Percentiles rank a stretch among this genome's conserved stretches.
phyloP scores from a whole-genome alignment of 2,113 vertebrate genomes.

The Orientallactaga bullata region DNA sequence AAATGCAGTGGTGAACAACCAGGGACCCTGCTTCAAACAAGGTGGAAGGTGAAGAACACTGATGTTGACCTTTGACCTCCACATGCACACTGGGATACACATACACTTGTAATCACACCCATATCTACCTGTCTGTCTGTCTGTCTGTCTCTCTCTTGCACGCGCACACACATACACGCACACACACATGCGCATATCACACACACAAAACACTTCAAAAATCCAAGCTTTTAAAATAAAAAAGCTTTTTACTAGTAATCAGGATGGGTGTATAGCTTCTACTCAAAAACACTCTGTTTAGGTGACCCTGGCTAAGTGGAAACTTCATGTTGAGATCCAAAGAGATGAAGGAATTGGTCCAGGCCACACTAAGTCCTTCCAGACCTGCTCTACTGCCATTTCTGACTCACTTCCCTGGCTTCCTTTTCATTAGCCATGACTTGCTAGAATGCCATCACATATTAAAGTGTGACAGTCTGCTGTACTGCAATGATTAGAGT shows the following conservation, averaged over 20 bases:
- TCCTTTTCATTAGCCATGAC: background rate
- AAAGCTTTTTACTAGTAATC: background rate
- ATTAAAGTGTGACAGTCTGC: background rate
- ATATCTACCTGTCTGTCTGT: no score
- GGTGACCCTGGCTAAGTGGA: background rate
- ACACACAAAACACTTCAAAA: background rate
- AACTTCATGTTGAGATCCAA: background rate
- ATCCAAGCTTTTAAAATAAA: background rate
- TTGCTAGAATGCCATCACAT: background rate
- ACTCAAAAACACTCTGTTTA: slow-evolving; percentile 22
- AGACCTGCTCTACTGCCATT: background rate
- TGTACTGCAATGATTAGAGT: background rate
- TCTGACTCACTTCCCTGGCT: background rate
- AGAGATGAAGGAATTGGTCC: background rate
- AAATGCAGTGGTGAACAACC: no score
- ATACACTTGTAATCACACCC: no score
- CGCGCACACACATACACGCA: no score
- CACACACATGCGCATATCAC: no score
- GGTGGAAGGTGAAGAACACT: no score
- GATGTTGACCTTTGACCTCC: no score
- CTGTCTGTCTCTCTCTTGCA: no score
- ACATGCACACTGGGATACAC: no score
- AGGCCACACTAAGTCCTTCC: background rate
- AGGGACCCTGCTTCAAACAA: no score
- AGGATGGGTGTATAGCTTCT: background rate